Percentiles rank a stretch among this genome's conserved stretches.
Evolutionary conservation across 2,888 invertebrate species (phyloP).

Genomic region (Thera obeliscata): DNA sequence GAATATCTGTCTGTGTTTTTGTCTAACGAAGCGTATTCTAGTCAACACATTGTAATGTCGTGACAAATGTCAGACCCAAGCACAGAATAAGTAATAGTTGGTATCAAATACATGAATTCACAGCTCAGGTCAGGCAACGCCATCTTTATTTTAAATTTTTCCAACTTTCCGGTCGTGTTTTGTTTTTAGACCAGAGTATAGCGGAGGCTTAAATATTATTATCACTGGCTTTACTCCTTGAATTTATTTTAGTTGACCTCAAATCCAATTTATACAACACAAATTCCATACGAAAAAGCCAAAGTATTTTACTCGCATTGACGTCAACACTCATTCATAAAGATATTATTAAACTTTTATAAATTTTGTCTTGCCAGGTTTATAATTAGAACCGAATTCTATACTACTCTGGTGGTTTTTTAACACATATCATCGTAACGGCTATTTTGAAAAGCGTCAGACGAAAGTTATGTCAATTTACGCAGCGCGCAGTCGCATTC

Average conservation of each 20-base stretch:
- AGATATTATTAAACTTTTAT: constrained; percentile 50
- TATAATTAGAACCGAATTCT: constrained; percentile 49
- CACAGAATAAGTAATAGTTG: too few relatives aligned
- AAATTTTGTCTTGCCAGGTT: constrained; percentile 56
- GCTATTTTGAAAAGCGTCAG: constrained; percentile 48
- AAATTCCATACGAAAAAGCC: constrained; percentile 36
- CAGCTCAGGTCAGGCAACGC: too few relatives aligned
- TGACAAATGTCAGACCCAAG: too few relatives aligned
- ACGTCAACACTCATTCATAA: constrained; percentile 79
- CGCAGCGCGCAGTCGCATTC: constrained; percentile 10
- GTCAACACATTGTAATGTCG: too few relatives aligned
- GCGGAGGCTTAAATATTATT: constrained; percentile 36
- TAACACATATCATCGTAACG: constrained; percentile 43
- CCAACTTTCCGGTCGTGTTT: too few relatives aligned
- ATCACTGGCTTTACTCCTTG: constrained; percentile 32
- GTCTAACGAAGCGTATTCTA: too few relatives aligned
- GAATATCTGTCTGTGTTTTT: too few relatives aligned
- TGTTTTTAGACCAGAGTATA: too few relatives aligned
- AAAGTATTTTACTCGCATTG: constrained; percentile 50
- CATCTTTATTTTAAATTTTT: too few relatives aligned
- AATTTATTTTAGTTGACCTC: constrained; percentile 36
- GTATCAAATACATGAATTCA: too few relatives aligned
- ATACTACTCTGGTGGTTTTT: constrained; percentile 46
- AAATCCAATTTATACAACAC: constrained; percentile 20
- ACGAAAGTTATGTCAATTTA: constrained; percentile 18